phyloP scores from a whole-genome alignment of 2,888 invertebrate genomes.

The Plusia festucae region DNA sequence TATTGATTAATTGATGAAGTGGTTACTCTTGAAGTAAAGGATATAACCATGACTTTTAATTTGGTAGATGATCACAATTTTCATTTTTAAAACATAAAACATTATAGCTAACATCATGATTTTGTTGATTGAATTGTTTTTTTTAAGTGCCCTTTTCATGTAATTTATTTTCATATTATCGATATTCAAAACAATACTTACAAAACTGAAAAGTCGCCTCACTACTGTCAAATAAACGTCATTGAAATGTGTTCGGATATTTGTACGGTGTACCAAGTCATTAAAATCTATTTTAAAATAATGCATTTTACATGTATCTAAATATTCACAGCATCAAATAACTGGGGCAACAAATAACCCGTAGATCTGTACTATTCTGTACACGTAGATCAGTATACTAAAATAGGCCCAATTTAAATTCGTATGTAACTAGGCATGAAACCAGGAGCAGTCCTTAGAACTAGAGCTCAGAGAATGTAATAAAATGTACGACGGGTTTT shows the following conservation, averaged over 20 bases:
- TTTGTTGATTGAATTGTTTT: no score
- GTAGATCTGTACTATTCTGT: no score
- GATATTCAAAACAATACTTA: constrained; percentile 9
- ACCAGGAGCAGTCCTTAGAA: not conserved
- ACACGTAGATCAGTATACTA: not conserved
- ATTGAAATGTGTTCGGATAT: constrained; percentile 25
- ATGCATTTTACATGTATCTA: not conserved
- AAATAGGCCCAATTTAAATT: not conserved
- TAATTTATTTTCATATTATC: not conserved
- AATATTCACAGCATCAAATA: not conserved
- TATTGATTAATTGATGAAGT: no score
- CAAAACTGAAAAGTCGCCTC: not conserved
- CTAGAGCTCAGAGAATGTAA: not conserved
- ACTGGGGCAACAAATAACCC: not conserved
- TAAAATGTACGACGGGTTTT: not conserved
- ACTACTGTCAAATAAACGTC: constrained; percentile 35
- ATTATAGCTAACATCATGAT: no score
- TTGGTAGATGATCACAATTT: no score
- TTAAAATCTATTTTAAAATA: not conserved
- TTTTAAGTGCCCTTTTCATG: no score
- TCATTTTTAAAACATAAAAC: no score
- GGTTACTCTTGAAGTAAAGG: no score
- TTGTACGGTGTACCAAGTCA: not conserved
- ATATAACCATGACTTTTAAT: no score
- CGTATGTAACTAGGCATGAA: not conserved